Conservation (phyloP, 2,888 invertebrate genomes). For the Drosophila sordidapex region DNA sequence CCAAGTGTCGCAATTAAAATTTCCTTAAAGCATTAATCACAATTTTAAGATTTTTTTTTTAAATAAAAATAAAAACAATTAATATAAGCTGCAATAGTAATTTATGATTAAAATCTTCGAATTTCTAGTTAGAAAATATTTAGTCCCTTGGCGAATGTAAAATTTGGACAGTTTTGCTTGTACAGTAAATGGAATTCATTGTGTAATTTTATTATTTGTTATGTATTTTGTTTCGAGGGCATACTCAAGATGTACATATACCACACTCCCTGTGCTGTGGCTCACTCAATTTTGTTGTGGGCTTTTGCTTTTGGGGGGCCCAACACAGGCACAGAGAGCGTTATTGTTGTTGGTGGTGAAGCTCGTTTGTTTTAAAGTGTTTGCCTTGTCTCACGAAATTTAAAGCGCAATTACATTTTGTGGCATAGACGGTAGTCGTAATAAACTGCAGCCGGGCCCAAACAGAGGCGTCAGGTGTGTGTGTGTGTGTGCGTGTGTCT, state of each 20-base stretch:
- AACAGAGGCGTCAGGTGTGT: slow-evolving; percentile 20
- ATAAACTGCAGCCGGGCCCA: slow-evolving; percentile 41
- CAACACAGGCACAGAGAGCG: slow-evolving; percentile 15
- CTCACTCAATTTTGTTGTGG: background rate
- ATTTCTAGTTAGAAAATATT: background rate
- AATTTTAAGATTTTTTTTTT: background rate
- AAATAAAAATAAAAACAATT: background rate
- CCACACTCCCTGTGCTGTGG: background rate
- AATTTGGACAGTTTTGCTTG: background rate
- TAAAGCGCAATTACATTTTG: slow-evolving; percentile 75
- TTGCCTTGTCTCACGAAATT: slow-evolving; percentile 50
- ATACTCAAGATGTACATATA: background rate
- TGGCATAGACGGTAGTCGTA: slow-evolving; percentile 58
- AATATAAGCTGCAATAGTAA: background rate
- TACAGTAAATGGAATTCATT: background rate
- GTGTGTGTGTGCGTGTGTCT: slow-evolving; percentile 9
- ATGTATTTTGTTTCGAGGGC: background rate
- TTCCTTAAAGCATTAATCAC: background rate
- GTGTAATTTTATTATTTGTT: background rate
- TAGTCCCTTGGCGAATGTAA: background rate
- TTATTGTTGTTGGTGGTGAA: slow-evolving; percentile 10
- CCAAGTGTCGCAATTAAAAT: background rate
- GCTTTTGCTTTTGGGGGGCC: background rate
- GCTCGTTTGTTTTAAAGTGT: slow-evolving; percentile 52
- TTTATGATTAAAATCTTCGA: no score